Base-by-base conservation (phyloP, 2,797 vertebrate genomes). In the Clarias platycephalus region DNA sequence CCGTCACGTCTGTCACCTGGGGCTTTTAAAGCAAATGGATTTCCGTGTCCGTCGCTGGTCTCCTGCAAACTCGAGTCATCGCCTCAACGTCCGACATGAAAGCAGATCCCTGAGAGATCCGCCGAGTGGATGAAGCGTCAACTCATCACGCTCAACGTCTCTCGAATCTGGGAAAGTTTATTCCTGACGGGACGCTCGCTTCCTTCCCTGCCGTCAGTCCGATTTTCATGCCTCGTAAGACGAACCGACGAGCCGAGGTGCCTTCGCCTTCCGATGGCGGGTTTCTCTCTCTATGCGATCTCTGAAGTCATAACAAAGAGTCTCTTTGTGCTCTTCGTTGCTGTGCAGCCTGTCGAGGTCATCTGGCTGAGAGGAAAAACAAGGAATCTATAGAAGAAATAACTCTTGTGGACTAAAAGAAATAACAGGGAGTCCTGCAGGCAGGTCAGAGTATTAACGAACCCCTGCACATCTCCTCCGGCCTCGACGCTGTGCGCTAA, bases 11-110 rank as follows among this genome's bases (percentile, higher is more conserved):
- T 5, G 18, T 31, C 71, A 81, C 63, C 20, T 8, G 5, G 22
- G 7, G 31, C 37, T 86, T 83, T 26, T 66, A 77, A 87, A 58
- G 74, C 62, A 74, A 84, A 87, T 67, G 83, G 66, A 68, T 60
- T 80, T 28, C 57, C 64, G 37, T 13, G 34, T 66, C 68, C 53
- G 20, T 60, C 64, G 26, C 80, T 83, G 82, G 77, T 77, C 77
- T 86, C 16, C 13, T 26, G 62, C 28, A 81, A 57, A 37, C 57
- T 83, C 83, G 57, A 79, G 62, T 64, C 34, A 81, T 85, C 79
- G n/a, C 28, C 2, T 2, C 8, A 40, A 15, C 74, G 8, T 28
- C 34, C 34, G 55, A 0, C 20, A 8, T 62, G 26, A n/a, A 78
- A 62, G 31, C 57, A 7, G 7, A 37, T 62, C 53, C 83, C 60